Base-by-base conservation (phyloP, 2,113 vertebrate species). In the Cebus imitator region DNA sequence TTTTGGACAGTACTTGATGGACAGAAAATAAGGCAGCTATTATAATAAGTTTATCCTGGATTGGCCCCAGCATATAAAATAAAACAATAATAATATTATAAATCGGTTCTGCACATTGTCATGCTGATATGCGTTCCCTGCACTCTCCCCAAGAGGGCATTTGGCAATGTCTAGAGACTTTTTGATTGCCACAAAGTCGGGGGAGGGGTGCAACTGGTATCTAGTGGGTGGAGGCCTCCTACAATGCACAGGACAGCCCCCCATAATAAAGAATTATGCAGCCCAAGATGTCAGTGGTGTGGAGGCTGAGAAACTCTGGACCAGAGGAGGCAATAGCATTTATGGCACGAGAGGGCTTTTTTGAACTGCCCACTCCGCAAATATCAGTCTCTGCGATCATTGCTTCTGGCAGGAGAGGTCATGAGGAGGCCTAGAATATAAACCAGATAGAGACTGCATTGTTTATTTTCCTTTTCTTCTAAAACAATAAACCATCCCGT, bases 1-100 rank as follows among this genome's bases (percentile, higher is more conserved):
- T 95, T 97, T 64, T 43, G 30, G 27, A 66, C 40, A 55, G 58
- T 14, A 21, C 91, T 90, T 90, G 57, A 72, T 57, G 61, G 78
- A 40, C 66, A 90, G 87, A 80, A 64, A 93, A 64, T 81, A 96
- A 94, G 27, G 52, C 48, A 90, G 87, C 45, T 72, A n/a, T 82
- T 61, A 40, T 9, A 82, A 82, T 58, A 55, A 76, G 10, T 89
- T 91, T 79, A 72, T 40, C 70, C 45, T 97, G 96, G 80, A 64
- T 61, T 75, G 70, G 66, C 10, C 73, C 83, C 82, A 95, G 84
- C 48, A 50, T 40, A 91, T 81, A 90, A 95, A 70, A 89, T 82
- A 83, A 96, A 96, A 92, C 76, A 81, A 17, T 68, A 43, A 61
- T 25, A 45, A 18, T 75, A 92, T 48, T 75, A 57, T 52, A 83